These are phyloP conservation scores for Nycteola revayana DNA, from an alignment of 2,888 invertebrate species.

Conservation along the genomic window DNA sequence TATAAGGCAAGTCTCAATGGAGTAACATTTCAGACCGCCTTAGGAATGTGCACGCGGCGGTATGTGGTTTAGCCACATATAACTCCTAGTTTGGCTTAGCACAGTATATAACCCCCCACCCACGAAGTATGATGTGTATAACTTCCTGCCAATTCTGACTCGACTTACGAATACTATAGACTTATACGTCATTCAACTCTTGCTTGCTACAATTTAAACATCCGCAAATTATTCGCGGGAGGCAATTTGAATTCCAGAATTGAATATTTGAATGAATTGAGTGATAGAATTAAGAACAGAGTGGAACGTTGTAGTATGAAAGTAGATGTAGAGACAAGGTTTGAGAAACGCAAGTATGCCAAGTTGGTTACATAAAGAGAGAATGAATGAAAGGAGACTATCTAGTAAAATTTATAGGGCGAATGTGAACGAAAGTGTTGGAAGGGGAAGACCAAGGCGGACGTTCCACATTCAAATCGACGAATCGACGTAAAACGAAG, in stretches of 20 bases:
- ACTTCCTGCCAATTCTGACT: conserved; percentile 26
- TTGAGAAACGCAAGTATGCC: too few relatives aligned
- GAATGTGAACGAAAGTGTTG: too few relatives aligned
- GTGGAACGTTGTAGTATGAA: too few relatives aligned
- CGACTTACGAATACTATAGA: conserved; percentile 23
- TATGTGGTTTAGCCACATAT: conserved; percentile 24
- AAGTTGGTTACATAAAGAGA: too few relatives aligned
- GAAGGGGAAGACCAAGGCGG: too few relatives aligned
- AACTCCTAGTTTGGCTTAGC: conserved; percentile 7
- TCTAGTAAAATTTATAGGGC: too few relatives aligned
- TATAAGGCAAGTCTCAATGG: conserved; percentile 26
- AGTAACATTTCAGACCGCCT: conserved; percentile 5
- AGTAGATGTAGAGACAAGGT: too few relatives aligned
- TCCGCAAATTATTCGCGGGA: not conserved
- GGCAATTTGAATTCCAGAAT: not conserved
- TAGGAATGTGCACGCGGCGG: conserved; percentile 30
- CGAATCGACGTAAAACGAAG: too few relatives aligned
- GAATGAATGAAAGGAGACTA: too few relatives aligned
- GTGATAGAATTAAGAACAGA: too few relatives aligned
- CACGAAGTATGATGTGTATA: conserved; percentile 17
- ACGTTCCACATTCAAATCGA: too few relatives aligned
- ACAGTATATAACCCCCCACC: conserved; percentile 23
- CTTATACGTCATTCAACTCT: conserved; percentile 7
- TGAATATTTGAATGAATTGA: not conserved
- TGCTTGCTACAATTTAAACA: conserved; percentile 21